Conservation (phyloP, 2,888 invertebrate species). For the Diarsia dahlii region DNA sequence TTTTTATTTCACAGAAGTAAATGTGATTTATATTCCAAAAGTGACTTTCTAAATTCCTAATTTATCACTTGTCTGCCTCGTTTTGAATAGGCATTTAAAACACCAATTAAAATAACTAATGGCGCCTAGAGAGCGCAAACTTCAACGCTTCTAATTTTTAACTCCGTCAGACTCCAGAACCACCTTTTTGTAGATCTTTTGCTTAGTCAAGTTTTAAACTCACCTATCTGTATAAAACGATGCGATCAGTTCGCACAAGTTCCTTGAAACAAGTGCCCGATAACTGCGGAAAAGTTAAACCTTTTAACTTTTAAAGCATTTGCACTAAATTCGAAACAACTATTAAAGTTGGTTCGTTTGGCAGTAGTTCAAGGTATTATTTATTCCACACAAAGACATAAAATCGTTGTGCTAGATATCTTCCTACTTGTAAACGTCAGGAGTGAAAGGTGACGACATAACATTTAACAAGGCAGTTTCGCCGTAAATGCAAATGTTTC, state of each 20-base stretch:
- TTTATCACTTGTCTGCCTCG: conserved; percentile 44
- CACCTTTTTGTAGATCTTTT: conserved; percentile 49
- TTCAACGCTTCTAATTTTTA: conserved; percentile 49
- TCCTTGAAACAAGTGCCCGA: conserved; percentile 68
- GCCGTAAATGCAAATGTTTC: conserved; percentile 77
- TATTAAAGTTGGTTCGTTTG: conserved; percentile 62
- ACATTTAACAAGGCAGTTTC: conserved; percentile 71
- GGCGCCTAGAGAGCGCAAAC: conserved; percentile 48
- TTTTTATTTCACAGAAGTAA: conserved; percentile 37
- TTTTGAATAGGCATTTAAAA: conserved; percentile 54
- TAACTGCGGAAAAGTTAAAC: conserved; percentile 69
- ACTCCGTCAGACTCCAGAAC: conserved; percentile 30
- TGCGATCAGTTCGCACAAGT: conserved; percentile 57
- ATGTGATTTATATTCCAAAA: conserved; percentile 36
- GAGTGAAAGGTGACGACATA: conserved; percentile 51
- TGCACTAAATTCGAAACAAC: conserved; percentile 69
- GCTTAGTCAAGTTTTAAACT: conserved; percentile 56
- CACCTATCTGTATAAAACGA: conserved; percentile 58
- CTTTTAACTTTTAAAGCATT: conserved; percentile 70
- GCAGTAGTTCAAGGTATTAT: conserved; percentile 57
- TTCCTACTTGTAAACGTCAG: conserved; percentile 18
- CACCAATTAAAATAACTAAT: conserved; percentile 58
- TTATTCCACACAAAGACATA: conserved; percentile 50
- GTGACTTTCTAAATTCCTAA: conserved; percentile 37
- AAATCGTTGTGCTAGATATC: conserved; percentile 13